Conservation (phyloP, 2,113 vertebrate species). For the Emydura subglobosa region DNA sequence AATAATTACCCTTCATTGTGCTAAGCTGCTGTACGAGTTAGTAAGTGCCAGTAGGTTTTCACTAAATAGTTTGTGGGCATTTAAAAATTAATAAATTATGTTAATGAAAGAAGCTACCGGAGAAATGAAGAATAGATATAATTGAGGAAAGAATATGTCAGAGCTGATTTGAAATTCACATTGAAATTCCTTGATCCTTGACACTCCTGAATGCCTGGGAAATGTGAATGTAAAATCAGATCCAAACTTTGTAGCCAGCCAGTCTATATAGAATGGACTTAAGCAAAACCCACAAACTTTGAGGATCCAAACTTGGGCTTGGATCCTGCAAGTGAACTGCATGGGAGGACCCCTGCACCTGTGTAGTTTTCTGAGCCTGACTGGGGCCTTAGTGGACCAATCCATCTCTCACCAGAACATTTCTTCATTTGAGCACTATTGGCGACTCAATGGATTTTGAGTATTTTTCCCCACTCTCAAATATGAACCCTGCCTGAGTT, state of each 20-base stretch:
- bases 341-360: not conserved
- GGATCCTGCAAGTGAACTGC: not conserved
- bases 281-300: not conserved
- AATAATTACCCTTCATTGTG: constrained; percentile 43
- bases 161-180: not conserved
- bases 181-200: not conserved
- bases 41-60: constrained; percentile 39
- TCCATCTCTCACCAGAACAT: not conserved
- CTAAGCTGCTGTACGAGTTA: constrained; percentile 18
- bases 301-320: not conserved
- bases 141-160: not conserved
- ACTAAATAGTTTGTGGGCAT: constrained; percentile 31
- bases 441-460: not conserved
- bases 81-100: constrained; percentile 41
- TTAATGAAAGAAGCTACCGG: not conserved
- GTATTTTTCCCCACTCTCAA: not conserved
- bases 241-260: not conserved
- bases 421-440: not conserved
- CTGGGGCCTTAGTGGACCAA: not conserved
- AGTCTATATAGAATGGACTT: not conserved
- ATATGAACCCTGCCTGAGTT: not conserved
- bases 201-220: not conserved
- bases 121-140: not conserved
- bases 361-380: not conserved
- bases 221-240: not conserved